Evolutionary conservation across 2,113 vertebrate genomes (phyloP), one percentile per base, ranked within the genome.

Genomic region (Tachycineta bicolor): DNA sequence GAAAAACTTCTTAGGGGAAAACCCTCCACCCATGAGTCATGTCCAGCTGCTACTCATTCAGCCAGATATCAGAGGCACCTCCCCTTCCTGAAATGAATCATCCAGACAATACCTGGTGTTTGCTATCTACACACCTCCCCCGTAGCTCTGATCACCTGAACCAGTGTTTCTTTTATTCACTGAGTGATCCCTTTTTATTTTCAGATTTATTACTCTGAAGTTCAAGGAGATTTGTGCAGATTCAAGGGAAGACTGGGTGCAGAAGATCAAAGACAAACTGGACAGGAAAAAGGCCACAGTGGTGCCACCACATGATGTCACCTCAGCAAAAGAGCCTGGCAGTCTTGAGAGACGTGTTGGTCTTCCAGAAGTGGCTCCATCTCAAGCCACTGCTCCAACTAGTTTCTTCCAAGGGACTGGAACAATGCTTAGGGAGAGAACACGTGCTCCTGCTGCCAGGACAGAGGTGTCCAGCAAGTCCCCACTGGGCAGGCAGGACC

Each of bases 131-230:
- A 1, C 12, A 14, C 33, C 6, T 75, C 75, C 47, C 70, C 39
- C 17, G 11, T 5, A n/a, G 22, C 0, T 2, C 55, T 25, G 33
- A 37, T 21, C 46, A 10, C 14, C 43, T 21, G 6, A 58, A 37
- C 2, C 28, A 5, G 5, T 7, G 29, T 21, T 65, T 67, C 6
- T 53, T 67, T 84, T 46, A 44, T 14, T 23, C 44, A 18, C 7
- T 67, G 15, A 70, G 23, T 14, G 18, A 47, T 50, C 47, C 24
- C 22, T 68, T 75, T 93, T 23, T 37, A 26, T 71, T 95, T 84
- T 52, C 87, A 97, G 96, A 91, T 13, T 97, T 7, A 50, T 2
- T 39, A 96, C 93, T 19, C 1, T 82, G 69, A 76, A 43, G 60
- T n/a, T 2, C 11, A 0, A 0, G 6, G 34, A 93, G 53, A 59